Conservation (phyloP, 1,140 invertebrate genomes). For the honey bee (Apis mellifera) region DNA sequence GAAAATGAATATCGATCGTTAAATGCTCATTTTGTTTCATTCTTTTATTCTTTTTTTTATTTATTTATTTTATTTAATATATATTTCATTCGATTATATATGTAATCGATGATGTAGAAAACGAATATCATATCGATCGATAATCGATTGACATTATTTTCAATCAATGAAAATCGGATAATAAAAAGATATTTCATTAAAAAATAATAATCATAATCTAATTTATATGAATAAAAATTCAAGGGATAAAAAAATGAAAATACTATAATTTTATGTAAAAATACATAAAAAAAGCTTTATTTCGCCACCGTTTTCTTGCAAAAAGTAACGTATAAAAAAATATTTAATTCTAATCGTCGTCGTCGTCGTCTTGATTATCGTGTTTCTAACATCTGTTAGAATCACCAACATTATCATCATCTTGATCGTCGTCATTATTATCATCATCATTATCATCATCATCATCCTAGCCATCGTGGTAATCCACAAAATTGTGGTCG, state of each 20-base stretch:
- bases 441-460: conserved; percentile 46
- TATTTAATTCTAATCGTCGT: conserved; percentile 60
- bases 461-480: conserved; percentile 48
- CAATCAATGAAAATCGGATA: too few relatives aligned
- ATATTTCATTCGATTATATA: too few relatives aligned
- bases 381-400: conserved; percentile 65
- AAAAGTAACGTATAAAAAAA: conserved; percentile 80
- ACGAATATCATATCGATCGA: background rate
- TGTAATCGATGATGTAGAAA: too few relatives aligned
- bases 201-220: too few relatives aligned
- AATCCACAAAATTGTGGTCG: conserved; percentile 34
- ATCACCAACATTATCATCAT: conserved; percentile 42
- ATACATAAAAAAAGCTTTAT: conserved; percentile 82
- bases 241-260: background rate
- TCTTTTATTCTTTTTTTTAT: too few relatives aligned
- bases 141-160: background rate
- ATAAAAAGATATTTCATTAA: too few relatives aligned
- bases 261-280: conserved; percentile 77
- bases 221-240: too few relatives aligned
- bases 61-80: too few relatives aligned
- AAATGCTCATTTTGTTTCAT: too few relatives aligned
- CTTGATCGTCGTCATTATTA: conserved; percentile 25
- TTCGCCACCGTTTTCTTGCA: conserved; percentile 83
- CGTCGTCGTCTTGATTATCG: conserved; percentile 42
- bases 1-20: too few relatives aligned